A percentile compares a stretch with the other conserved stretches of the same genome.
These are phyloP conservation scores for Pasiphila rectangulata DNA, from an alignment of 2,888 invertebrate species.

Conservation along the genomic window DNA sequence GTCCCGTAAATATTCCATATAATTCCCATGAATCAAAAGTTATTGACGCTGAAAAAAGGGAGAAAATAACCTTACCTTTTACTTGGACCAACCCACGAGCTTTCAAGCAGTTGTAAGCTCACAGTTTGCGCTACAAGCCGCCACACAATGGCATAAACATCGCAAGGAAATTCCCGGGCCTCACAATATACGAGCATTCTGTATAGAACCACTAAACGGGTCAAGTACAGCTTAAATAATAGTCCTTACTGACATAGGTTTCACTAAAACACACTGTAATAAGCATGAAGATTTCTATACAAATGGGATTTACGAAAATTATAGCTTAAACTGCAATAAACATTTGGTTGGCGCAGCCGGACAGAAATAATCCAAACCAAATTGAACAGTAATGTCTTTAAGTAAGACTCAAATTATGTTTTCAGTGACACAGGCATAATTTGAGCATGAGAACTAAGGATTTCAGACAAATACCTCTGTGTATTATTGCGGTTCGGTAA, in stretches of 20 bases:
- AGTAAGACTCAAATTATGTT: not conserved
- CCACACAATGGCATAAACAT: slow-evolving; percentile 36
- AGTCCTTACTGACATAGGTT: not conserved
- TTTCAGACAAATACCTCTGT: slow-evolving; percentile 3
- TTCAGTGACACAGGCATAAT: not conserved
- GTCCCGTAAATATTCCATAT: too few relatives aligned
- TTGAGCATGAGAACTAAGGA: slow-evolving; percentile 8
- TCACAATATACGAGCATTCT: slow-evolving; percentile 37
- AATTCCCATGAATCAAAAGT: too few relatives aligned
- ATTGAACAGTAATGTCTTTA: not conserved
- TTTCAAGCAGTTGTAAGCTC: slow-evolving; percentile 7
- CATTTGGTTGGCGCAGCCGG: not conserved
- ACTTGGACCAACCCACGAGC: too few relatives aligned
- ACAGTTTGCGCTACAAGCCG: slow-evolving; percentile 7
- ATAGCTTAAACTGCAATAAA: not conserved
- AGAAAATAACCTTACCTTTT: not conserved
- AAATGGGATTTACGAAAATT: too few relatives aligned
- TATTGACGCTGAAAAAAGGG: not conserved
- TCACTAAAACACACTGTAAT: not conserved
- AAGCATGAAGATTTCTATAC: too few relatives aligned
- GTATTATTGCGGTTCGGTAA: slow-evolving; percentile 11
- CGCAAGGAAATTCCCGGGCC: slow-evolving; percentile 34
- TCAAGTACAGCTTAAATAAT: slow-evolving; percentile 6
- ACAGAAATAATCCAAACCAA: not conserved
- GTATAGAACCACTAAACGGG: slow-evolving; percentile 29